Percentiles rank a stretch among this genome's conserved stretches.
phyloP scores from a whole-genome alignment of 2,888 invertebrate species.

The Dicranocentrus wangi region DNA sequence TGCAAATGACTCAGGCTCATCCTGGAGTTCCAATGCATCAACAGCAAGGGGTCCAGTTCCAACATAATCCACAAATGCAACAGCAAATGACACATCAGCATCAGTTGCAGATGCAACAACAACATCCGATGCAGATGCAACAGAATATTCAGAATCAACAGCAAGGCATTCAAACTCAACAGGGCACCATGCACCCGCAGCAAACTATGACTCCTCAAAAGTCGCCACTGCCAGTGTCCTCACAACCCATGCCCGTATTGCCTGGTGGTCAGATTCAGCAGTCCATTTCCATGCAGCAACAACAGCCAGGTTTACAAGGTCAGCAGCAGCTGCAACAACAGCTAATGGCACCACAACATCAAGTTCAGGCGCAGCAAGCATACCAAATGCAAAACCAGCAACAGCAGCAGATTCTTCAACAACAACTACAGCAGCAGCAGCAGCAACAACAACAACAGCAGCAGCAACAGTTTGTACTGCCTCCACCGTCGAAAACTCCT shows the following conservation, averaged over 20 bases:
- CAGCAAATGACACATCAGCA: slow-evolving; percentile 20
- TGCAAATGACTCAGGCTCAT: background rate
- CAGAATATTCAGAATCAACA: slow-evolving; percentile 41
- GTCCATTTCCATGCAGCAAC: slow-evolving; percentile 30
- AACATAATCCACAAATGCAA: slow-evolving; percentile 47
- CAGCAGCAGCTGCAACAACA: slow-evolving; percentile 33
- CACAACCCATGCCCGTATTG: slow-evolving; percentile 35
- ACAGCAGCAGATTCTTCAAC: too few relatives aligned
- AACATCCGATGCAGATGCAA: slow-evolving; percentile 50
- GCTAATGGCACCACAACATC: slow-evolving; percentile 32
- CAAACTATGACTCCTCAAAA: slow-evolving; percentile 47
- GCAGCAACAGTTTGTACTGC: slow-evolving; percentile 48
- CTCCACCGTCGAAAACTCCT: slow-evolving; percentile 42
- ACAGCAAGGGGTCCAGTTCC: slow-evolving; percentile 46
- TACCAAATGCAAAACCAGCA: slow-evolving; percentile 19
- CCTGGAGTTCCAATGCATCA: slow-evolving; percentile 1
- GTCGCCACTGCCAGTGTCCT: slow-evolving; percentile 29
- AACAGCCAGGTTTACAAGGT: slow-evolving; percentile 46
- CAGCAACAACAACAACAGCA: slow-evolving; percentile 36
- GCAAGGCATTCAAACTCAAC: slow-evolving; percentile 33
- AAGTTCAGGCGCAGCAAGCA: background rate
- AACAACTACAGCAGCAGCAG: slow-evolving; percentile 29
- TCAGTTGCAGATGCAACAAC: slow-evolving; percentile 40
- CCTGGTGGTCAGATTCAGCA: slow-evolving; percentile 25
- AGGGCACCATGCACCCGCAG: slow-evolving; percentile 30